Evolutionary conservation across 2,797 vertebrate genomes (phyloP).

Genomic region (Pangasius sanitwongsei): DNA sequence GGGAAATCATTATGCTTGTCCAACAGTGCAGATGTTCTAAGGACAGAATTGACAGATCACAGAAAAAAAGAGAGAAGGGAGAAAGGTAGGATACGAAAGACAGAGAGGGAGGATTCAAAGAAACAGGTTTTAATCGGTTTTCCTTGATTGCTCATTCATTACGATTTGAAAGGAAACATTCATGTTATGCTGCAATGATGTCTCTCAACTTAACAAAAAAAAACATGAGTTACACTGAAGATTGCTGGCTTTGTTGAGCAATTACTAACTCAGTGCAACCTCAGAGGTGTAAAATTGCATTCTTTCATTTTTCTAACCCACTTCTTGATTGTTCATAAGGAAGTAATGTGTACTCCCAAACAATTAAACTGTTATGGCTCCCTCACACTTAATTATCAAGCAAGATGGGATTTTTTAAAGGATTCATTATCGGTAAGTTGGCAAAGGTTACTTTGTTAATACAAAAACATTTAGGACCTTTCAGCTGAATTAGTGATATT

Average conservation of each 20-base stretch:
- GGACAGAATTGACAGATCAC: slow-evolving; percentile 50
- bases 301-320: slow-evolving; percentile 24
- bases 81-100: slow-evolving; percentile 6
- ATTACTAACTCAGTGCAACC: background rate
- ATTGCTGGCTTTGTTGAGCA: background rate
- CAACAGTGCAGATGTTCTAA: slow-evolving; percentile 50
- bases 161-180: background rate
- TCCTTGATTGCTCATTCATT: slow-evolving; percentile 25
- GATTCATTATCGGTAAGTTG: background rate
- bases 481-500: background rate
- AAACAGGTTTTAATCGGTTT: slow-evolving; percentile 30
- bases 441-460: background rate
- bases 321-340: slow-evolving; percentile 16
- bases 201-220: background rate
- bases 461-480: background rate
- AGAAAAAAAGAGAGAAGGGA: slow-evolving; percentile 34
- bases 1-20: slow-evolving; percentile 34
- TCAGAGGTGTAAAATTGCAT: slow-evolving; percentile 15
- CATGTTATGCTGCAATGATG: background rate
- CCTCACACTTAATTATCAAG: slow-evolving; percentile 47
- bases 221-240: background rate
- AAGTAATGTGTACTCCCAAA: slow-evolving; percentile 3
- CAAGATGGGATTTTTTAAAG: slow-evolving; percentile 32
- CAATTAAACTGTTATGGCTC: slow-evolving; percentile 29
- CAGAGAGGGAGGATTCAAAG: background rate